Evolutionary conservation across 2,797 vertebrate species (phyloP).

Genomic region (Hephaestus fuliginosus): DNA sequence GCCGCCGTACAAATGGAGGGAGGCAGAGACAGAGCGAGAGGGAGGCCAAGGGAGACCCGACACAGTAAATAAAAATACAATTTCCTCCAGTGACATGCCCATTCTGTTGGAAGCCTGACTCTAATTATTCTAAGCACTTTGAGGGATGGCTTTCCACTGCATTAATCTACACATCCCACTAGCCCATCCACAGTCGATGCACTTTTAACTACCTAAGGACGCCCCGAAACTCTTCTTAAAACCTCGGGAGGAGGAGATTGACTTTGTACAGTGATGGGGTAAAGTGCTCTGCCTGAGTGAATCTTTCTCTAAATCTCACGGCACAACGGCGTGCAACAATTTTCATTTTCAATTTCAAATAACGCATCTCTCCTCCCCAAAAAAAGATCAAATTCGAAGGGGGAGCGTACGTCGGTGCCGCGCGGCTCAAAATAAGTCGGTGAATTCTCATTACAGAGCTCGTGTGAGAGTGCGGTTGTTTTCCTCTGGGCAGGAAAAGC

Average conservation of each 20-base stretch:
- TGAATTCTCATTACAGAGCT: conserved; percentile 70
- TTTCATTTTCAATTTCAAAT: conserved; percentile 74
- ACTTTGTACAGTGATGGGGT: conserved; percentile 66
- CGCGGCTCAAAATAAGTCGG: conserved; percentile 54
- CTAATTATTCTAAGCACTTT: conserved; percentile 86
- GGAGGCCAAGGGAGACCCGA: conserved; percentile 76
- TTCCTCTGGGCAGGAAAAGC: conserved; percentile 66
- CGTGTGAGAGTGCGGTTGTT: conserved; percentile 52
- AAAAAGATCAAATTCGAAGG: conserved; percentile 30
- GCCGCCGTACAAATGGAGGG: conserved; percentile 69
- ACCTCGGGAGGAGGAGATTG: conserved; percentile 65
- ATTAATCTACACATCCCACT: conserved; percentile 80
- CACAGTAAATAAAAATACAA: conserved; percentile 87
- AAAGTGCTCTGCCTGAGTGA: conserved; percentile 61
- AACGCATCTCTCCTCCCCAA: not conserved
- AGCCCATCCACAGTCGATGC: conserved; percentile 73
- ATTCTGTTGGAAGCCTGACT: conserved; percentile 84
- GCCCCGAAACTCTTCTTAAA: conserved; percentile 67
- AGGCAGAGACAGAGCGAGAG: conserved; percentile 76
- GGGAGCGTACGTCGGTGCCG: not conserved
- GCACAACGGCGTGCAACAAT: conserved; percentile 64
- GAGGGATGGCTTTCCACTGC: conserved; percentile 82
- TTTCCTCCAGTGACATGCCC: conserved; percentile 84
- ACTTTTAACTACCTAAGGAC: conserved; percentile 79
- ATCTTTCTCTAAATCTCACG: conserved; percentile 67